These are phyloP conservation scores for Rostratula benghalensis DNA, from an alignment of 2,113 vertebrate genomes.

Conservation along the genomic window DNA sequence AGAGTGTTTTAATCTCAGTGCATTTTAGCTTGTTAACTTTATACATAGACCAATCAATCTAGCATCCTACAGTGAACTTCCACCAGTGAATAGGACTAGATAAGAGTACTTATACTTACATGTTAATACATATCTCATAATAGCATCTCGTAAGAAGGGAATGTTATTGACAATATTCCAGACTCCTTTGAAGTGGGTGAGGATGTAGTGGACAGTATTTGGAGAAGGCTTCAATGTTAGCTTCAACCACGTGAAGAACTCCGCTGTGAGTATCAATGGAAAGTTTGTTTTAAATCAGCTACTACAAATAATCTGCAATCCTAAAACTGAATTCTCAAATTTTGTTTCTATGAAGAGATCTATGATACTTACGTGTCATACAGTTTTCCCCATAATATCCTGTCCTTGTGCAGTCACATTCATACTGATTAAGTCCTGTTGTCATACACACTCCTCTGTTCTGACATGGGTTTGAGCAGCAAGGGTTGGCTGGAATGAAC, in stretches of 20 bases:
- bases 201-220: slow-evolving; percentile 90
- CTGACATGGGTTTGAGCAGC: slow-evolving; percentile 93
- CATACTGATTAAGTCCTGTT: slow-evolving; percentile 76
- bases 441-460: slow-evolving; percentile 89
- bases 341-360: background rate
- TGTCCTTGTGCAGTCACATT: slow-evolving; percentile 93
- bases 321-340: fast-evolving
- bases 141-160: slow-evolving; percentile 83
- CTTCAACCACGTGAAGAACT: slow-evolving; percentile 88
- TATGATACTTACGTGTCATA: slow-evolving; percentile 80
- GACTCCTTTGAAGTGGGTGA: slow-evolving; percentile 90
- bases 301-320: background rate
- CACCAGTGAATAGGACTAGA: background rate
- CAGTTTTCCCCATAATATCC: slow-evolving; percentile 92
- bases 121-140: slow-evolving; percentile 94
- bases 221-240: slow-evolving; percentile 85
- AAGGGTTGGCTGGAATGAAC: slow-evolving; percentile 82
- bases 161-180: slow-evolving; percentile 96
- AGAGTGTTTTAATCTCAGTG: background rate
- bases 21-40: background rate
- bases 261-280: slow-evolving; percentile 74
- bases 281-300: background rate
- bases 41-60: background rate
- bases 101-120: slow-evolving; percentile 80
- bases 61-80: background rate